These are phyloP conservation scores for Pseudopodoces humilis DNA, from an alignment of 2,113 vertebrate genomes.

Conservation along the genomic window DNA sequence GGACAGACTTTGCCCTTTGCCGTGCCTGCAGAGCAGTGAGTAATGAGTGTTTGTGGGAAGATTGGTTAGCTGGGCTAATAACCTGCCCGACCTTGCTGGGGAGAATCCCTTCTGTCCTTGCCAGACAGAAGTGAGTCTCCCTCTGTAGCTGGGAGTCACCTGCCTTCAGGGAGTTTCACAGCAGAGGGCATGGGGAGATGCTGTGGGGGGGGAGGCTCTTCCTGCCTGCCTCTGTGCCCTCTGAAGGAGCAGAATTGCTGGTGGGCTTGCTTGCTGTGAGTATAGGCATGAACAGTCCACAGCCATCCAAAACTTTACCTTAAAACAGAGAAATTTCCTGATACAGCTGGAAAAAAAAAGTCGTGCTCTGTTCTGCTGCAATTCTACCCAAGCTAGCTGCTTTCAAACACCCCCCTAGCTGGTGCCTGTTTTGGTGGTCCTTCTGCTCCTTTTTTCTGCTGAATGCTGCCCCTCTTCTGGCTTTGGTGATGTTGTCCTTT, in stretches of 20 bases:
- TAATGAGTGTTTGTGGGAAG: slow-evolving; percentile 29
- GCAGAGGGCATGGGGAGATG: neutral
- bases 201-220: neutral
- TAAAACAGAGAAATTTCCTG: neutral
- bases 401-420: neutral
- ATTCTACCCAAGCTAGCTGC: neutral
- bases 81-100: slow-evolving; percentile 33
- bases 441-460: neutral
- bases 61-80: neutral
- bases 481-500: neutral
- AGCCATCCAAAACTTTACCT: neutral
- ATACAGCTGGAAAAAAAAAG: neutral
- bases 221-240: neutral
- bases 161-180: neutral
- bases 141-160: neutral
- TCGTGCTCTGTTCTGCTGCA: neutral
- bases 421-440: neutral
- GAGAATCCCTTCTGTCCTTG: slow-evolving; percentile 44
- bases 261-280: neutral
- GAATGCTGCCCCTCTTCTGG: neutral
- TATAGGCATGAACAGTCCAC: neutral
- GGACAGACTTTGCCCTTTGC: slow-evolving; percentile 40
- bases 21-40: neutral
- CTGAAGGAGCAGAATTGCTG: neutral
- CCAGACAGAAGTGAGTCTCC: neutral